Conservation (phyloP, 2,797 vertebrate genomes). For the Rachycentron canadum region DNA sequence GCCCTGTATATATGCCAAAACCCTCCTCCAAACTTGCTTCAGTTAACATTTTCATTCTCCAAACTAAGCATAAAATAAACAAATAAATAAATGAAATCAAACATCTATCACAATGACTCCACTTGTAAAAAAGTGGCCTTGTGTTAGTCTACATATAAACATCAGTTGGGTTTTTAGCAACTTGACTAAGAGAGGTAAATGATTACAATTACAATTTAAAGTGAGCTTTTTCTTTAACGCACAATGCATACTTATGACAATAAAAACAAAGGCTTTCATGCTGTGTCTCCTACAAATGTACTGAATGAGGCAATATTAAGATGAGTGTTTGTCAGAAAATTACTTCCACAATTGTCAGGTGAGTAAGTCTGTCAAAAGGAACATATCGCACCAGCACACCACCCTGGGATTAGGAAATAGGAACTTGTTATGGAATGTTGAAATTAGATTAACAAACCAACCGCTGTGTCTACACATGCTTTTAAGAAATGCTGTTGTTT, state of each 20-base stretch:
- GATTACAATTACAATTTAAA: background rate
- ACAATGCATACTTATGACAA: no score
- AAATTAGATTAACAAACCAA: conserved; percentile 55
- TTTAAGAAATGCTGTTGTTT: conserved; percentile 36
- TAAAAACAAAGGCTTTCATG: conserved; percentile 1
- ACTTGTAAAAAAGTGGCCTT: background rate
- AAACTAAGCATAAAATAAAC: conserved; percentile 18
- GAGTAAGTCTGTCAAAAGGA: conserved; percentile 57
- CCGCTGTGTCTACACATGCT: conserved; percentile 34
- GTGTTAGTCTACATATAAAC: background rate
- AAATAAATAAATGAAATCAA: no score
- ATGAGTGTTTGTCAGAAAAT: conserved; percentile 22
- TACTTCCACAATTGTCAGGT: conserved; percentile 64
- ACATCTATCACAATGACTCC: background rate
- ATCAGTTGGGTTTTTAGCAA: background rate
- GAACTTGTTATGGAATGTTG: conserved; percentile 69
- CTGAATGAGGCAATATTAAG: background rate
- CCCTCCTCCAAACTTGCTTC: background rate
- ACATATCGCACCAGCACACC: conserved; percentile 25
- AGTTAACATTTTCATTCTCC: conserved; percentile 1
- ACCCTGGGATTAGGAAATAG: conserved; percentile 69
- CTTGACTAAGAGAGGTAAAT: background rate
- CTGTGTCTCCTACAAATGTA: background rate
- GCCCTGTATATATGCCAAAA: background rate
- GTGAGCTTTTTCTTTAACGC: background rate